These are phyloP conservation scores for Zalophus californianus DNA, from an alignment of 2,797 vertebrate genomes.

Conservation along the genomic window DNA sequence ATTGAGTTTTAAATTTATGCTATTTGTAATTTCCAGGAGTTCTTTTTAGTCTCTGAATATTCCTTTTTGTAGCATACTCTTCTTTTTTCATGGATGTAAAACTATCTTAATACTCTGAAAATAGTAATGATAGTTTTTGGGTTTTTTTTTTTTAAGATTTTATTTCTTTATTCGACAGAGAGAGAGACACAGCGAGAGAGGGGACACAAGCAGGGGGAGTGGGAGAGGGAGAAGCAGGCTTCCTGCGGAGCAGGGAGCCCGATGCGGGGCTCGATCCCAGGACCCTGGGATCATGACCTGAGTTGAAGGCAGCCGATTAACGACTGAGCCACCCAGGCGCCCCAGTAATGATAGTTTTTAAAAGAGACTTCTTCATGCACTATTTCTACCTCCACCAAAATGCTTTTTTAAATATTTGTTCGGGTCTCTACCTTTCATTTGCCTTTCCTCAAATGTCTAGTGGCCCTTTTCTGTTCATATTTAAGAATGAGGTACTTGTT, in stretches of 20 bases:
- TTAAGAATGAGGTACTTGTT: slow-evolving; percentile 1
- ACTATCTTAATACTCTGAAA: not conserved
- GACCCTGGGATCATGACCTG: too few relatives aligned
- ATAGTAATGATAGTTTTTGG: not conserved
- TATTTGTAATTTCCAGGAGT: not conserved
- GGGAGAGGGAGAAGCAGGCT: too few relatives aligned
- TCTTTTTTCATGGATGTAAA: not conserved
- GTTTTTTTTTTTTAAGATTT: too few relatives aligned
- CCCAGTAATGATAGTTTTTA: not conserved
- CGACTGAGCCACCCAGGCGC: too few relatives aligned
- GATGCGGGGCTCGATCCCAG: too few relatives aligned
- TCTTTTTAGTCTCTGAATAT: not conserved
- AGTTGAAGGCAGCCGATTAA: too few relatives aligned
- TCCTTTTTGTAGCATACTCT: not conserved
- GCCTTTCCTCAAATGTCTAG: not conserved
- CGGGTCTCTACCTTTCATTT: not conserved
- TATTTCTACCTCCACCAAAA: not conserved
- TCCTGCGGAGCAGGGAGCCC: too few relatives aligned
- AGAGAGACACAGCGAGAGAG: too few relatives aligned
- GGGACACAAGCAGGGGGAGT: too few relatives aligned
- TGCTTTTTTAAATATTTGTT: slow-evolving; percentile 12
- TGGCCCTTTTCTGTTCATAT: not conserved
- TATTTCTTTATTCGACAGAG: too few relatives aligned
- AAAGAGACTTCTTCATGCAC: not conserved
- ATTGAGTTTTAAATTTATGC: not conserved